Conservation (phyloP, 2,113 vertebrate species). For the Caloenas nicobarica region DNA sequence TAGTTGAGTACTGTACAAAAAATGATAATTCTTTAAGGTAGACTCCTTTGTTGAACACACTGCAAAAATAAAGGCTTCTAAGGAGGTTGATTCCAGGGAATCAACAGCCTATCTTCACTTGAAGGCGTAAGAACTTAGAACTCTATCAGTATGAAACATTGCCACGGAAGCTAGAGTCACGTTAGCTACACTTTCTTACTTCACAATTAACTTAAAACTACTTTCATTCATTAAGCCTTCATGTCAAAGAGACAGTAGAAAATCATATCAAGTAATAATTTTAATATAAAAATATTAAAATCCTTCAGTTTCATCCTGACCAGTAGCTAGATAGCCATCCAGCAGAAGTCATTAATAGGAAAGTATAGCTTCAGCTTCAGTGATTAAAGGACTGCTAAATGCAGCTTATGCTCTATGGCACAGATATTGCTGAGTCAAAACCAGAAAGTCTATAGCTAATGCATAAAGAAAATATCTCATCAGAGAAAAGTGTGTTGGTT, state of each 20-base stretch:
- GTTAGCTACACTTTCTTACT: not conserved
- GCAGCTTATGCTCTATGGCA: not conserved
- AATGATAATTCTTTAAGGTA: not conserved
- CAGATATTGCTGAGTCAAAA: not conserved
- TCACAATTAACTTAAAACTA: not conserved
- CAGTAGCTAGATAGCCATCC: not conserved
- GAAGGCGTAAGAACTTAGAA: not conserved
- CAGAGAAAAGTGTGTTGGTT: not conserved
- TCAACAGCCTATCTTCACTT: not conserved
- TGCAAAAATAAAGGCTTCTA: not conserved
- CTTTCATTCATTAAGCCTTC: not conserved
- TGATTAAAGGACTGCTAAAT: not conserved
- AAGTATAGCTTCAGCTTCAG: not conserved
- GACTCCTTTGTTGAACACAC: not conserved
- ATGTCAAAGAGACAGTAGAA: not conserved
- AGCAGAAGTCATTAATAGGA: not conserved
- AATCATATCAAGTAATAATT: not conserved
- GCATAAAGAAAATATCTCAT: not conserved
- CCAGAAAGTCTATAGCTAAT: not conserved
- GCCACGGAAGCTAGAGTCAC: not conserved
- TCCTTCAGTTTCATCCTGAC: not conserved
- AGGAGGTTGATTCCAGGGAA: not conserved
- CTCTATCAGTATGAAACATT: not conserved
- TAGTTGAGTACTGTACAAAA: not conserved
- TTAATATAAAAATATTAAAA: not conserved